These are phyloP conservation scores for Aeoliscus strigatus DNA, from an alignment of 2,797 vertebrate species.

Conservation along the genomic window DNA sequence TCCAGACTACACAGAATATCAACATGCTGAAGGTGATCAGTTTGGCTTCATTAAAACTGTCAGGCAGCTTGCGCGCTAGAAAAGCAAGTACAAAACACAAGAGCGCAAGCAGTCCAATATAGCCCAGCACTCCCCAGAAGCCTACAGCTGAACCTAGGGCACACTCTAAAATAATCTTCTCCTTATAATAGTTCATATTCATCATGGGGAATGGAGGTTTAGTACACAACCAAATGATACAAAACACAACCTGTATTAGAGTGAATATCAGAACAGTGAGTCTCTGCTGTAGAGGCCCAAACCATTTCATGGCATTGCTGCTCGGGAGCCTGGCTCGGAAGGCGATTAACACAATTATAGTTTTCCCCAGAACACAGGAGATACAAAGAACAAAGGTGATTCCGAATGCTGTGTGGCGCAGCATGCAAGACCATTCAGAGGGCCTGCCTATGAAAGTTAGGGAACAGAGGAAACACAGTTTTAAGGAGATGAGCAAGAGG, in stretches of 20 bases:
- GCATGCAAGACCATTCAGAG: constrained; percentile 68
- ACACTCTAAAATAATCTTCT: constrained; percentile 57
- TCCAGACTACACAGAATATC: constrained; percentile 63
- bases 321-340: constrained; percentile 59
- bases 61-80: constrained; percentile 50
- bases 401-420: constrained; percentile 60
- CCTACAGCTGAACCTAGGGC: constrained; percentile 47
- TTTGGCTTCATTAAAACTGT: constrained; percentile 59
- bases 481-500: constrained; percentile 63
- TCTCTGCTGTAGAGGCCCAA: constrained; percentile 55
- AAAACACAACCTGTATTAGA: constrained; percentile 55
- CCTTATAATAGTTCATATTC: constrained; percentile 51
- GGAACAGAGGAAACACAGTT: constrained; percentile 62
- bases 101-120: constrained; percentile 49
- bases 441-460: constrained; percentile 62
- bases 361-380: constrained; percentile 68
- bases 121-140: constrained; percentile 55
- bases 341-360: constrained; percentile 64
- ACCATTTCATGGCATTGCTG: constrained; percentile 58
- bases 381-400: constrained; percentile 68
- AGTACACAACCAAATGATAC: constrained; percentile 47
- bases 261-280: constrained; percentile 55
- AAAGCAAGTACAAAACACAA: constrained; percentile 58
- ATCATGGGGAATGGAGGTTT: constrained; percentile 47
- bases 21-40: constrained; percentile 61